phyloP scores from a whole-genome alignment of 2,797 vertebrate species.

The Botia kubotai region DNA sequence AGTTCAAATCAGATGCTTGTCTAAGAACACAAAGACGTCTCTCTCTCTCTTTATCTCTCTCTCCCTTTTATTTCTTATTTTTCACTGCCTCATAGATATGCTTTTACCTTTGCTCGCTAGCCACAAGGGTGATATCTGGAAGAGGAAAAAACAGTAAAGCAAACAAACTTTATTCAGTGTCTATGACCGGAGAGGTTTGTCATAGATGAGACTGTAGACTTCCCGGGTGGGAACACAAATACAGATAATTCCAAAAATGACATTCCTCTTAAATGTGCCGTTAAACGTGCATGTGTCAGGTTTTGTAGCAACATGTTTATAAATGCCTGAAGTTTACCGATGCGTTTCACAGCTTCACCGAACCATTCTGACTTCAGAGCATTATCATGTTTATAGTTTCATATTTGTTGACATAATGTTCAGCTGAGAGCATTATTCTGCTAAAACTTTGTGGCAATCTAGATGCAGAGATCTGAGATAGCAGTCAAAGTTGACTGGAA shows the following conservation, averaged over 20 bases:
- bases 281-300: neutral
- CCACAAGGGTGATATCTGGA: slow-evolving; percentile 40
- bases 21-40: slow-evolving; percentile 46
- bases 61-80: slow-evolving; percentile 40
- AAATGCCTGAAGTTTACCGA: neutral
- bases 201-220: neutral
- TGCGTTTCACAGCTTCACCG: neutral
- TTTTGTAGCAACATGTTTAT: neutral
- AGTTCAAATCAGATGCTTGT: slow-evolving; percentile 47
- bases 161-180: slow-evolving; percentile 20
- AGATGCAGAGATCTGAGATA: slow-evolving; percentile 4
- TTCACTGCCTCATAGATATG: slow-evolving; percentile 28
- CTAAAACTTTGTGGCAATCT: slow-evolving; percentile 20
- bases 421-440: slow-evolving; percentile 3
- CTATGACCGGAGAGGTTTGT: neutral
- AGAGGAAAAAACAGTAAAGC: slow-evolving; percentile 20
- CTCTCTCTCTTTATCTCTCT: neutral
- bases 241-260: neutral
- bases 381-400: neutral
- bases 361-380: neutral
- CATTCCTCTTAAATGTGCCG: neutral
- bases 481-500: slow-evolving; percentile 25
- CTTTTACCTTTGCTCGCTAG: slow-evolving; percentile 47
- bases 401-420: slow-evolving; percentile 31
- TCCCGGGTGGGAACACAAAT: neutral